Base-by-base conservation (phyloP, 2,888 invertebrate species). In the Cryptocephalus moraei region DNA sequence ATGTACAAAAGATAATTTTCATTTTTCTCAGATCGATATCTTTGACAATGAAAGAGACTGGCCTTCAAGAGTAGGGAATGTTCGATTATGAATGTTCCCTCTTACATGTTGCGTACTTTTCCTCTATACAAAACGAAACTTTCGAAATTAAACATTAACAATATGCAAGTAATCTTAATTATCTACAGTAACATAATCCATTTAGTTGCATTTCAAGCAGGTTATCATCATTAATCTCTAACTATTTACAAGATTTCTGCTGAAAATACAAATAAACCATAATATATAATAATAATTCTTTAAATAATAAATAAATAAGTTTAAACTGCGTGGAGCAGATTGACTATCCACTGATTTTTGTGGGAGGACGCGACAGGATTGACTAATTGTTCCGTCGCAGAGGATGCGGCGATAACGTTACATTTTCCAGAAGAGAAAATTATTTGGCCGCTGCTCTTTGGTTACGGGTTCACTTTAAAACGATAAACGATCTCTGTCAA, bases 311-410 rank as follows among this genome's bases (percentile, higher is more conserved):
- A 60, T 59, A 60, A 60, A 59, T 59, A 58, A 53, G 54, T 57
- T 61, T 59, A 59, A 61, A 61, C 61, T 61, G 61, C 57, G 42
- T 40, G n/a, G 44, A 42, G 53, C 59, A 60, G 60, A 47, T 56
- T 60, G 60, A 62, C 60, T 61, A 58, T 44, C 51, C 52, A 51
- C 49, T 41, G 51, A 52, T 52, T 47, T 49, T 52, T 51, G 50
- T 48, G 51, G 51, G 47, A 41, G 46, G 48, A 48, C 46, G 49
- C 56, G 56, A 56, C 56, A 56, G 56, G 56, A 55, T 22, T 59
- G 61, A 61, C 61, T 61, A 61, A 60, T 55, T 59, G 55, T 56
- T 51, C 58, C 56, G 58, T 54, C 57, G 58, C 49, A 46, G 47
- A 49, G 45, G 44, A 36, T 22, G 22, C 22, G 22, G 22, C 22